Base-by-base conservation (phyloP, 2,113 vertebrate genomes). In the Zapus hudsonius region DNA sequence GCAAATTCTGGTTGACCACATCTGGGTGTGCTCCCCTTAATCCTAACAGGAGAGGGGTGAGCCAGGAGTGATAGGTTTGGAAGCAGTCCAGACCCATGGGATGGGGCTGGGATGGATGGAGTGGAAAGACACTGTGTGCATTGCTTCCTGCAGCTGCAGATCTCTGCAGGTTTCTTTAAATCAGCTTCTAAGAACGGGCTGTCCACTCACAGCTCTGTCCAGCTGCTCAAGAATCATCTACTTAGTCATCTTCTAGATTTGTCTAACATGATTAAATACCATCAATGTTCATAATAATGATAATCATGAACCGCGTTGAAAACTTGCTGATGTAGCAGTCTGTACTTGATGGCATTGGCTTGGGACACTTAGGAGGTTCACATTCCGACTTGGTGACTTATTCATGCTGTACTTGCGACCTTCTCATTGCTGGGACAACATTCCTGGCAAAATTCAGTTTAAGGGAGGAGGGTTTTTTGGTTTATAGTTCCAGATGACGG, bases 1-100 rank as follows among this genome's bases (percentile, higher is more conserved):
- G 47, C 42, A 84, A 92, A 87, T 92, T 87, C 84, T 93, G 59
- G 80, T 61, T 86, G 79, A 38, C 40, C 57, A 66, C 91, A 91
- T 75, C 75, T 91, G 94, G 91, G 95, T 91, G 89, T 96, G 67
- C 92, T 93, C 64, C 42, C 63, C 52, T 95, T 93, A 75, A 73
- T 79, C 69, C n/a, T 84, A 20, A 61, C 66, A 78, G 40, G 78
- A 87, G 67, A 70, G 20, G 61, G 57, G 47, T 94, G 91, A 96
- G 80, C 80, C 80, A 84, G 79, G 75, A 90, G 64, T 91, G 72
- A 91, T n/a, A 76, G 44, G 61, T 22, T 31, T 93, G 92, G 93
- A 90, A n/a, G 44, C 64, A 22, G 47, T 57, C 69, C 57, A 5
- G 12, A 40, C 3, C 38, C 31, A 69, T 67, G 6, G 61, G 80